phyloP scores from a whole-genome alignment of 2,113 vertebrate species.

The Piaya cayana region DNA sequence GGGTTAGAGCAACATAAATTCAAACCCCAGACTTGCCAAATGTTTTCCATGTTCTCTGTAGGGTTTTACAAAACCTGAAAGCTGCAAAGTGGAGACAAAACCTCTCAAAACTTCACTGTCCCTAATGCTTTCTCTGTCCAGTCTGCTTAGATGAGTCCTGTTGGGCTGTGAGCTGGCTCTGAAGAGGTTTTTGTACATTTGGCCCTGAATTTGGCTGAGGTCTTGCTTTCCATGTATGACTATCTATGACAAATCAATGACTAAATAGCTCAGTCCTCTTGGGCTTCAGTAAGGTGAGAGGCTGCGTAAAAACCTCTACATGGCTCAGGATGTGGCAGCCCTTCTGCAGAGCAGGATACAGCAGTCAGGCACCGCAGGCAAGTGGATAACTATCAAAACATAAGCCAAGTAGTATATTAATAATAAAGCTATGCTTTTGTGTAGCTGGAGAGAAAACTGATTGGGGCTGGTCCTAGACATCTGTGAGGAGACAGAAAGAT shows the following conservation, averaged over 20 bases:
- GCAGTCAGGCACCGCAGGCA: background rate
- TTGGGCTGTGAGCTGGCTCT: background rate
- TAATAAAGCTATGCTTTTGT: background rate
- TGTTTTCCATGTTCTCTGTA: fast-evolving
- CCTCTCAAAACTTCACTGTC: background rate
- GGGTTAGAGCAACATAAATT: background rate
- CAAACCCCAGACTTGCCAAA: background rate
- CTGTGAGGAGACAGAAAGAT: background rate
- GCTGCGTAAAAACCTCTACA: background rate
- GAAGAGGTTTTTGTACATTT: background rate
- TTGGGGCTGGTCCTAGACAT: background rate
- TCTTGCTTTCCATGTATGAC: background rate
- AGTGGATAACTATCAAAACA: background rate
- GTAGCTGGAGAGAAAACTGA: background rate
- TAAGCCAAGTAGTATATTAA: background rate
- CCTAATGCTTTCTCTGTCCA: background rate
- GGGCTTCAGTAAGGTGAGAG: background rate
- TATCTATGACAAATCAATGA: background rate
- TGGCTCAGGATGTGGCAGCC: background rate
- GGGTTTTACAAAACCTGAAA: background rate
- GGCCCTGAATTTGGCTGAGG: background rate
- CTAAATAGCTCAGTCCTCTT: background rate
- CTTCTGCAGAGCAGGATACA: background rate
- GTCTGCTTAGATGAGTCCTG: background rate
- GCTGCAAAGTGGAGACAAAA: background rate